Conservation (phyloP, 2,797 vertebrate genomes). For the Ctenosaura bakeri region DNA sequence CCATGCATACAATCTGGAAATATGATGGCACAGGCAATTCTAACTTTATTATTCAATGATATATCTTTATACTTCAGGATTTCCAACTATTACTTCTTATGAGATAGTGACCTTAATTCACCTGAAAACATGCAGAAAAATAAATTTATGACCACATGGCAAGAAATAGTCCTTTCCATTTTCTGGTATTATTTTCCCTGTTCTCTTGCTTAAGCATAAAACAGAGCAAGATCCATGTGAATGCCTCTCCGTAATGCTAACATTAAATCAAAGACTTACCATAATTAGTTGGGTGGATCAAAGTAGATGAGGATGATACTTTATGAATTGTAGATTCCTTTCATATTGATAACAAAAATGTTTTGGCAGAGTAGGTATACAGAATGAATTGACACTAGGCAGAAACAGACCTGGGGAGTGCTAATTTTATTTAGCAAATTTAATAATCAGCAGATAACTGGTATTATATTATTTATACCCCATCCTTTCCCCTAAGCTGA, state of each 20-base stretch:
- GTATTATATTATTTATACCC: no score
- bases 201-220: not conserved
- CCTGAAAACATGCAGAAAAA: not conserved
- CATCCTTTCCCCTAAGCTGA: no score
- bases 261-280: not conserved
- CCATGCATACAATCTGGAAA: no score
- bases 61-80: no score
- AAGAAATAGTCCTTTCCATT: not conserved
- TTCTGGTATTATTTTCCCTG: not conserved
- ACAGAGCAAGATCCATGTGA: not conserved
- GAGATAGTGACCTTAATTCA: not conserved
- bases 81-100: not conserved
- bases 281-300: slow-evolving; percentile 1
- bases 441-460: not conserved
- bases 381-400: not conserved
- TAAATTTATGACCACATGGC: not conserved
- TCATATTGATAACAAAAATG: slow-evolving; percentile 2
- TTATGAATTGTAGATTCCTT: not conserved
- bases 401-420: not conserved
- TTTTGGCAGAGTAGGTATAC: not conserved
- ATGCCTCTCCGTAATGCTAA: not conserved
- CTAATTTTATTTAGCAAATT: slow-evolving; percentile 13
- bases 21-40: no score
- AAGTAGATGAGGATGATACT: not conserved
- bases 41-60: no score